Conservation (phyloP, 1,140 invertebrate genomes). For the Aphis gossypii region DNA sequence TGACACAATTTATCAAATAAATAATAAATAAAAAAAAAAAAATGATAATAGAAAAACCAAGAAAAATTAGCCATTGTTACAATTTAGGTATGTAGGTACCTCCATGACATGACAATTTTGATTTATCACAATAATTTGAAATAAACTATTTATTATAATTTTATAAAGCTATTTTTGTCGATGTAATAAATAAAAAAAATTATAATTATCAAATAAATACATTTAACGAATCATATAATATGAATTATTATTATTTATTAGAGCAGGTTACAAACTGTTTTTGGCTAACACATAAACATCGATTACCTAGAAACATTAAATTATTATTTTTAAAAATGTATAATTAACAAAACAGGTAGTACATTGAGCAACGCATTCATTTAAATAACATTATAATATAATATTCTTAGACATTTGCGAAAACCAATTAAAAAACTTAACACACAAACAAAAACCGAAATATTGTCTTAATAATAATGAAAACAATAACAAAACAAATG, state of each 20-base stretch:
- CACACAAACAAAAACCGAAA: not conserved
- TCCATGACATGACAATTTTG: not conserved
- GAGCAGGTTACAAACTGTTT: not conserved
- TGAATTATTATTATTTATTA: constrained; percentile 6
- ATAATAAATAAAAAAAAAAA: not conserved
- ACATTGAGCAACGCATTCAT: constrained; percentile 33
- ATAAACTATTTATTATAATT: not conserved
- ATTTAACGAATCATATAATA: not conserved
- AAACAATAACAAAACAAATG: not conserved
- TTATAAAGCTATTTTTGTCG: not conserved
- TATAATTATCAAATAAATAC: not conserved
- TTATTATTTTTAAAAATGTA: not conserved
- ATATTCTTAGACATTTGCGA: not conserved
- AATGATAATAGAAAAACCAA: not conserved
- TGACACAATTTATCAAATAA: not conserved
- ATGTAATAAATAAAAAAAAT: not conserved
- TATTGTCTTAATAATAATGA: not conserved
- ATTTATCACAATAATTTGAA: not conserved
- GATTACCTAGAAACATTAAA: not conserved
- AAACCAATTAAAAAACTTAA: constrained; percentile 2
- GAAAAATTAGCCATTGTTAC: not conserved
- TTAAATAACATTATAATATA: constrained; percentile 10
- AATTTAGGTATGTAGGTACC: not conserved
- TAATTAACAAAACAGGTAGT: not conserved
- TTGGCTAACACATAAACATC: not conserved